Percentiles rank a stretch among this genome's conserved stretches.
Evolutionary conservation across 2,797 vertebrate genomes (phyloP).

Genomic region (Podarcis lilfordi): DNA sequence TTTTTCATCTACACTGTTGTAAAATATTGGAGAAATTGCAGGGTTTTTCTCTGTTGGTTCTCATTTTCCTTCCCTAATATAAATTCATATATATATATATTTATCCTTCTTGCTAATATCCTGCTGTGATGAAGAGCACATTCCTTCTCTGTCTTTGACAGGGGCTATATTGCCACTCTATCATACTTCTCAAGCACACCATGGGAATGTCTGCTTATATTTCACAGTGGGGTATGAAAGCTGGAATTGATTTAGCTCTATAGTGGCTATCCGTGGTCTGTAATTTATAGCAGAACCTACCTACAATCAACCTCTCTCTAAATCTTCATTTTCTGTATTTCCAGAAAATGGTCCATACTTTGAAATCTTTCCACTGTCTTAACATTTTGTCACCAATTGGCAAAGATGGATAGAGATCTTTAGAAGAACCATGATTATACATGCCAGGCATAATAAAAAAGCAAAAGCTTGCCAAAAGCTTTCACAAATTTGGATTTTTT

Average conservation of each 20-base stretch:
- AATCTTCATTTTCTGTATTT: slow-evolving; percentile 41
- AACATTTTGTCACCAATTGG: background rate
- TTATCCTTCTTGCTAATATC: slow-evolving; percentile 49
- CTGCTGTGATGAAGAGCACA: slow-evolving; percentile 40
- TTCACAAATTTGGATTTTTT: slow-evolving; percentile 32
- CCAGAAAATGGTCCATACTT: slow-evolving; percentile 39
- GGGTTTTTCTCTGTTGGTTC: slow-evolving; percentile 28
- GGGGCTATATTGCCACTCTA: slow-evolving; percentile 30
- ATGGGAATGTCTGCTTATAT: slow-evolving; percentile 26
- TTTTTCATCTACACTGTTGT: background rate
- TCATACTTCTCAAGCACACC: slow-evolving; percentile 33
- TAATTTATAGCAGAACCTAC: slow-evolving; percentile 42
- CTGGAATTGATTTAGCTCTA: slow-evolving; percentile 47
- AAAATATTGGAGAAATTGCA: background rate
- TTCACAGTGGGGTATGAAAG: slow-evolving; percentile 38
- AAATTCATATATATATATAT: slow-evolving; percentile 36
- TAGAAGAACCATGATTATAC: slow-evolving; percentile 35
- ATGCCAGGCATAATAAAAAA: slow-evolving; percentile 39
- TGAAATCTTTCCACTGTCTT: slow-evolving; percentile 35
- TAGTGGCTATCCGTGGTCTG: background rate
- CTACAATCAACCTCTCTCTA: slow-evolving; percentile 25
- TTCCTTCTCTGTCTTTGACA: slow-evolving; percentile 39
- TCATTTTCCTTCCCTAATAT: slow-evolving; percentile 48
- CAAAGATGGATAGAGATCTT: slow-evolving; percentile 39
- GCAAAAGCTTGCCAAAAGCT: slow-evolving; percentile 41